Percentiles rank a stretch among this genome's conserved stretches.
Conservation (phyloP, 2,113 vertebrate species). For the Epinephelus fuscoguttatus region DNA sequence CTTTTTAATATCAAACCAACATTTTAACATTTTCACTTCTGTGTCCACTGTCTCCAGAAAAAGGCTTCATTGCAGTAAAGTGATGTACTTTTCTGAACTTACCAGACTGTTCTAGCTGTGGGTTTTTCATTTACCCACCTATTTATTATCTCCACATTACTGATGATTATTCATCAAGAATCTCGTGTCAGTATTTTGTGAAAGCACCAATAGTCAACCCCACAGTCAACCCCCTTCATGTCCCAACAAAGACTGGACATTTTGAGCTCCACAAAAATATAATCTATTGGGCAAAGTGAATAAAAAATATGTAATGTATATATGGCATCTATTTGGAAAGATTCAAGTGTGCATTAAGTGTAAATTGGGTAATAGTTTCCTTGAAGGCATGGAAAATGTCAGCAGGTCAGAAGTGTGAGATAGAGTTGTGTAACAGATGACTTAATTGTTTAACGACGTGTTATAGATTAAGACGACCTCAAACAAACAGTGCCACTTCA, state of each 20-base stretch:
- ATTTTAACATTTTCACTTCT: no score
- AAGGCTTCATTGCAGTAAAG: no score
- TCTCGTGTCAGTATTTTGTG: no score
- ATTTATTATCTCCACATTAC: no score
- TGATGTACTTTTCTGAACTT: no score
- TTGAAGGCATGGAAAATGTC: not conserved
- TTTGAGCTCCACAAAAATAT: not conserved
- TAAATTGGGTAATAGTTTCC: not conserved
- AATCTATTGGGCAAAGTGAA: not conserved
- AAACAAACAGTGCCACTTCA: conserved; percentile 15
- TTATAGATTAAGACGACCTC: not conserved
- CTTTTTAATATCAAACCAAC: no score
- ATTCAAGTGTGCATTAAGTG: not conserved
- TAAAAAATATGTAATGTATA: not conserved
- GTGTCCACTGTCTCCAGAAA: no score
- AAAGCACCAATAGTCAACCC: no score
- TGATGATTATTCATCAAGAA: no score
- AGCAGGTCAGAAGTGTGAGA: not conserved
- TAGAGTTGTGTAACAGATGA: conserved; percentile 31
- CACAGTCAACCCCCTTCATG: not conserved
- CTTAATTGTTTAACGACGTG: conserved; percentile 21
- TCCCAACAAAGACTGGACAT: not conserved
- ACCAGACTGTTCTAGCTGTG: no score
- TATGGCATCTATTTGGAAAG: not conserved
- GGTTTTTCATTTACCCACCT: no score